A percentile compares a stretch with the other conserved stretches of the same genome.
Evolutionary conservation across 2,113 vertebrate species (phyloP).

Genomic region (Sander vitreus): DNA sequence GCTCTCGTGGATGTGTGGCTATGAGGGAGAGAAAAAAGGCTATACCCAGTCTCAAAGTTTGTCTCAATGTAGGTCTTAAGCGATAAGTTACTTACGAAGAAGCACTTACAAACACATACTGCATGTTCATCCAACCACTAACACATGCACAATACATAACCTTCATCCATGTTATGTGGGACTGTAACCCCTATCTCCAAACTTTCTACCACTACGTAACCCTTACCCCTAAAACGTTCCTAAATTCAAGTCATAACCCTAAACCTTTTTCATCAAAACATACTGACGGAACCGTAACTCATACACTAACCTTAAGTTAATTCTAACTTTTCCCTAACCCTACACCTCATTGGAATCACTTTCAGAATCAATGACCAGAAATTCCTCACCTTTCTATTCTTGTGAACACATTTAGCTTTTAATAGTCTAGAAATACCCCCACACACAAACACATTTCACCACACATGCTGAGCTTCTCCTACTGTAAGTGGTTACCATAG

Average conservation of each 20-base stretch:
- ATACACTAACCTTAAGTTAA: neutral
- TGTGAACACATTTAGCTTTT: slow-evolving; percentile 47
- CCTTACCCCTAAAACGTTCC: neutral
- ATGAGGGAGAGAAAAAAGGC: neutral
- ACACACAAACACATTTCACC: slow-evolving; percentile 44
- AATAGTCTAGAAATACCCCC: slow-evolving; percentile 38
- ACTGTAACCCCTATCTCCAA: neutral
- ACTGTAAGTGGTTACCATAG: slow-evolving; percentile 83
- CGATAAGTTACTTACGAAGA: neutral
- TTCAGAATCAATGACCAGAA: slow-evolving; percentile 18
- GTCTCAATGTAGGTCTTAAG: neutral
- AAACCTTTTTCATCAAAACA: neutral
- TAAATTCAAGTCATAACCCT: slow-evolving; percentile 1
- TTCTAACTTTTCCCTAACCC: slow-evolving; percentile 7
- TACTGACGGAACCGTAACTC: neutral
- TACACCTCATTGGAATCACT: neutral
- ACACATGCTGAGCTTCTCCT: slow-evolving; percentile 70
- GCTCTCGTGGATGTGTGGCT: slow-evolving; percentile 7
- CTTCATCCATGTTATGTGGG: neutral
- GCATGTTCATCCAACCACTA: neutral
- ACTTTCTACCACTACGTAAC: neutral
- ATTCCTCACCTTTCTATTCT: slow-evolving; percentile 30
- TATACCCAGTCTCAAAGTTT: slow-evolving; percentile 12
- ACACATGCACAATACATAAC: neutral
- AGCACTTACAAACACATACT: neutral